Percentiles rank a stretch among this genome's conserved stretches.
These are phyloP conservation scores for Chaenogobius annularis DNA, from an alignment of 2,113 vertebrate species.

Conservation along the genomic window DNA sequence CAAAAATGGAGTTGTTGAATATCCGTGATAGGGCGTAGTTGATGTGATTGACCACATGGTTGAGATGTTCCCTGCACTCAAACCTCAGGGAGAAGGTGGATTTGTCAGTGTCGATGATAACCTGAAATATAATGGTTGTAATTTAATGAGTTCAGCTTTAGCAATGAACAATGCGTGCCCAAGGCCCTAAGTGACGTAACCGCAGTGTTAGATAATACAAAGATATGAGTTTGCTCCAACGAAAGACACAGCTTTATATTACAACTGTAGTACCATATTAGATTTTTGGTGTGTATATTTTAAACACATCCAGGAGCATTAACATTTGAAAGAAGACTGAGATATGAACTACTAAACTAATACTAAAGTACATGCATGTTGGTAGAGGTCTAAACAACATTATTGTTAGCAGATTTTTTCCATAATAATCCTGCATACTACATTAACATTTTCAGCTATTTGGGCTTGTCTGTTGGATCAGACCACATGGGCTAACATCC, in stretches of 20 bases:
- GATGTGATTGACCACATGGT: constrained; percentile 82
- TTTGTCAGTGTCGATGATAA: constrained; percentile 85
- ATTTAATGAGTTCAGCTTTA: not conserved
- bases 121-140: constrained; percentile 62
- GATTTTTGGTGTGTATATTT: not conserved
- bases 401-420: not conserved
- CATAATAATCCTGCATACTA: not conserved
- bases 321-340: not conserved
- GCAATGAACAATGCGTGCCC: not conserved
- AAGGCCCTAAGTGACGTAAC: constrained; percentile 38
- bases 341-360: not conserved
- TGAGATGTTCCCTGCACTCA: constrained; percentile 78
- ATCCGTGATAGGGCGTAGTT: constrained; percentile 83
- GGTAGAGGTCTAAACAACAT: not conserved
- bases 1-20: constrained; percentile 83
- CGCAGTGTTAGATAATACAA: constrained; percentile 1
- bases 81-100: constrained; percentile 79
- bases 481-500: not conserved
- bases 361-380: not conserved
- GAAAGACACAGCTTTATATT: not conserved
- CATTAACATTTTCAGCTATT: not conserved
- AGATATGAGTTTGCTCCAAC: not conserved
- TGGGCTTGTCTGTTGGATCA: not conserved
- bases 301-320: not conserved
- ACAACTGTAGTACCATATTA: not conserved